Evolutionary conservation across 2,888 invertebrate species (phyloP).

Genomic region (Synanthedon tipuliformis): DNA sequence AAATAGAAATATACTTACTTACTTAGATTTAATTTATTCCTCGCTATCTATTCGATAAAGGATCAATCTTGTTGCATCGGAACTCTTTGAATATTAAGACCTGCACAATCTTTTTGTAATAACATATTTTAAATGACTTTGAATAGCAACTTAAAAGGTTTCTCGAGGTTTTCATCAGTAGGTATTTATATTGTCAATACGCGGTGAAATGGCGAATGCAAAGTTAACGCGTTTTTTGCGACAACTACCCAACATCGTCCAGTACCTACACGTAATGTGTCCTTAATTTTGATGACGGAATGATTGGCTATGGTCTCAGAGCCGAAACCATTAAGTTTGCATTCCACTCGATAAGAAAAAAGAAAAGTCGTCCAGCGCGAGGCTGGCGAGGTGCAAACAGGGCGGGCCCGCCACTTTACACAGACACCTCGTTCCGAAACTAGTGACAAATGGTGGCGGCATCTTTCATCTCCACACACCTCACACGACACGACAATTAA

Average conservation of each 20-base stretch:
- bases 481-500: constrained; percentile 13
- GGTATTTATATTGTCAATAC: constrained; percentile 2
- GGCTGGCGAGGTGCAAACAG: constrained; percentile 47
- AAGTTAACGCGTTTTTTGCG: background rate
- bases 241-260: background rate
- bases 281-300: constrained; percentile 53
- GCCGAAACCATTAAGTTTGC: constrained; percentile 52
- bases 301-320: constrained; percentile 53
- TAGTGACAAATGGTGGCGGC: constrained; percentile 67
- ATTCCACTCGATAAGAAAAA: constrained; percentile 40
- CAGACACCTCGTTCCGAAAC: constrained; percentile 58
- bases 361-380: constrained; percentile 23
- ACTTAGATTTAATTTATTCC: too few relatives aligned
- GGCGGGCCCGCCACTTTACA: constrained; percentile 53
- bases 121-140: too few relatives aligned
- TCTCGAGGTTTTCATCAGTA: constrained; percentile 12
- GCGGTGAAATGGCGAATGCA: background rate
- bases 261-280: constrained; percentile 28
- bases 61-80: too few relatives aligned
- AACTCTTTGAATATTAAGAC: too few relatives aligned
- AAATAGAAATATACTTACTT: too few relatives aligned
- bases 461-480: constrained; percentile 55
- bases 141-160: too few relatives aligned
- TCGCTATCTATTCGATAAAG: too few relatives aligned
- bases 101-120: too few relatives aligned